A percentile compares a stretch with the other conserved stretches of the same genome.
Evolutionary conservation across 2,888 invertebrate genomes (phyloP).

Genomic region (Chalcosyrphus nemorum): DNA sequence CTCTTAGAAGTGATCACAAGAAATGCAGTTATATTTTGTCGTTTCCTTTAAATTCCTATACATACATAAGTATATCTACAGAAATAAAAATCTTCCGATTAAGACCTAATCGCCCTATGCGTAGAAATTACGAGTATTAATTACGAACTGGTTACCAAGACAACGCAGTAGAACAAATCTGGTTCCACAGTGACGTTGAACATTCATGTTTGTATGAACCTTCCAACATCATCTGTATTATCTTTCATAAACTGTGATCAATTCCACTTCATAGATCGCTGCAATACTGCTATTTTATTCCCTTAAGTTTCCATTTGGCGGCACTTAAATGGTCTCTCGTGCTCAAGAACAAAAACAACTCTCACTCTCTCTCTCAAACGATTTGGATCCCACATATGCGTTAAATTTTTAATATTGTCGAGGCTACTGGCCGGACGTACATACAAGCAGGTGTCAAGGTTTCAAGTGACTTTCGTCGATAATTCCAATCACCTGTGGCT

Average conservation of each 20-base stretch:
- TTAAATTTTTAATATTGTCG: no score
- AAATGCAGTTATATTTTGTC: no score
- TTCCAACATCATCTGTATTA: not conserved
- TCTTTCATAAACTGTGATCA: not conserved
- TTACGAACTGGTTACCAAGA: not conserved
- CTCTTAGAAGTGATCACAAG: no score
- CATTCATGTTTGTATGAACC: not conserved
- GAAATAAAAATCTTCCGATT: no score
- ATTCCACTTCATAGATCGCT: not conserved
- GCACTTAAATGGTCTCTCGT: not conserved
- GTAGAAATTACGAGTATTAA: no score
- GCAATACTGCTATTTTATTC: not conserved
- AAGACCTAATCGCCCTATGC: not conserved
- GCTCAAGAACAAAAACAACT: no score
- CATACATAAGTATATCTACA: no score
- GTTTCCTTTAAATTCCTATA: no score
- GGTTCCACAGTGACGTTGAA: not conserved
- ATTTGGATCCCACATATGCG: not conserved
- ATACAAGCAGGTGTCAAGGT: constrained; percentile 20
- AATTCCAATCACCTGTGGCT: not conserved
- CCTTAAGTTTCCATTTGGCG: not conserved
- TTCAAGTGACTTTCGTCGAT: constrained; percentile 11
- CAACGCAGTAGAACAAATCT: not conserved
- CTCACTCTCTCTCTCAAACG: not conserved
- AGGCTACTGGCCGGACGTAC: no score